Conservation (phyloP, 2,113 vertebrate genomes). For the Scolopax mira region DNA sequence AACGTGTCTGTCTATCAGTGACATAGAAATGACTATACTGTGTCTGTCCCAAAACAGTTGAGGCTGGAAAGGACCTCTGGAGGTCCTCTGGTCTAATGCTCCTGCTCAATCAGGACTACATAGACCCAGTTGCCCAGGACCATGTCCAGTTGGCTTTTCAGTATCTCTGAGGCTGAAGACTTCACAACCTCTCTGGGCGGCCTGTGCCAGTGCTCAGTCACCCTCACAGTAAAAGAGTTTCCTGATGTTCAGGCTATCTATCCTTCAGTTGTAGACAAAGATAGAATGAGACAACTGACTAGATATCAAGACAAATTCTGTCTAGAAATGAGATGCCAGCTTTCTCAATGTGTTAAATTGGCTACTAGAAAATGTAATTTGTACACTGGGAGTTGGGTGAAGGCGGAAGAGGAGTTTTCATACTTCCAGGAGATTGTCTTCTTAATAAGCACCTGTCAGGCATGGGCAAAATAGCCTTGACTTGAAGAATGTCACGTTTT, state of each 20-base stretch:
- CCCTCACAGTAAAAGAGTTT: background rate
- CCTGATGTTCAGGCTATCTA: background rate
- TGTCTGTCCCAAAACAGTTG: background rate
- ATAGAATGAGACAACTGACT: background rate
- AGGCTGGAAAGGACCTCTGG: background rate
- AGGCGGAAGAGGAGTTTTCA: background rate
- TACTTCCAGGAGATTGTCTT: background rate
- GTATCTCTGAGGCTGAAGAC: background rate
- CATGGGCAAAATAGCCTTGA: background rate
- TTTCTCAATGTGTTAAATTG: background rate
- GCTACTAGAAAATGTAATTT: background rate
- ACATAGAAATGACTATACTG: accelerated
- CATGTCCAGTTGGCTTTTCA: background rate
- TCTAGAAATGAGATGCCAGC: background rate
- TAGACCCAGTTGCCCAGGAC: background rate
- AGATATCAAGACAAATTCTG: background rate
- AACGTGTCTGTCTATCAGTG: too few relatives aligned
- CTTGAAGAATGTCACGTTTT: background rate
- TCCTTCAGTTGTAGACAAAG: background rate
- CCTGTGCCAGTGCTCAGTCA: background rate
- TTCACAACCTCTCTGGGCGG: background rate
- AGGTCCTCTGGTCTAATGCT: background rate
- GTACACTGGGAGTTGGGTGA: background rate
- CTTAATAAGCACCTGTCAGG: background rate
- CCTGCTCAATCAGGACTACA: background rate